A percentile compares a stretch with the other conserved stretches of the same genome.
These are phyloP conservation scores for Onchidella celtica DNA, from an alignment of 2,888 invertebrate genomes.

Conservation along the genomic window DNA sequence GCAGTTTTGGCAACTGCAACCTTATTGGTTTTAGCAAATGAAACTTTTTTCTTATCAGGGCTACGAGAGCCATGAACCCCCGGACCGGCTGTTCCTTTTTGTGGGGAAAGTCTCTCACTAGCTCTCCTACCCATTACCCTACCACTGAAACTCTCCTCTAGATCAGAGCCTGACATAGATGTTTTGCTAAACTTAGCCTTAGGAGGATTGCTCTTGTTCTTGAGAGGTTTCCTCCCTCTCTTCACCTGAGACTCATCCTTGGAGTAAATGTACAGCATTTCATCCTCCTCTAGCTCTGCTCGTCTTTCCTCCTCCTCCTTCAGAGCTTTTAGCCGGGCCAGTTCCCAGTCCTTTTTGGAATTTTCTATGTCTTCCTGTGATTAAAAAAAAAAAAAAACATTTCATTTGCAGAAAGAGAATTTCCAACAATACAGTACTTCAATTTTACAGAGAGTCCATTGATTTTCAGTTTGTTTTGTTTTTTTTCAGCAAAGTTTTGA, in stretches of 20 bases:
- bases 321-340: constrained; percentile 84
- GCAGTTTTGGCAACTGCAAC: constrained; percentile 37
- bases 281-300: constrained; percentile 81
- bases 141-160: constrained; percentile 29
- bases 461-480: no score
- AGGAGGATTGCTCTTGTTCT: neutral
- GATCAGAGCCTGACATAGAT: constrained; percentile 38
- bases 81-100: constrained; percentile 13
- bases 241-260: constrained; percentile 91
- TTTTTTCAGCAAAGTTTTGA: no score
- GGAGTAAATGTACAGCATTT: constrained; percentile 87
- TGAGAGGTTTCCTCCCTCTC: constrained; percentile 51
- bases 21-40: neutral
- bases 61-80: neutral
- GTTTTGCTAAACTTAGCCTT: constrained; percentile 6
- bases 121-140: constrained; percentile 4
- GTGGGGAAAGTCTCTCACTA: constrained; percentile 31
- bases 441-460: no score
- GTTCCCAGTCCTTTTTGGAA: constrained; percentile 91
- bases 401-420: neutral
- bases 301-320: constrained; percentile 82
- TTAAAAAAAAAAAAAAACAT: neutral
- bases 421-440: neutral
- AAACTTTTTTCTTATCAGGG: constrained; percentile 3
- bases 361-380: constrained; percentile 85